Base-by-base conservation (phyloP, 2,797 vertebrate species). In the Taeniopygia guttata region DNA sequence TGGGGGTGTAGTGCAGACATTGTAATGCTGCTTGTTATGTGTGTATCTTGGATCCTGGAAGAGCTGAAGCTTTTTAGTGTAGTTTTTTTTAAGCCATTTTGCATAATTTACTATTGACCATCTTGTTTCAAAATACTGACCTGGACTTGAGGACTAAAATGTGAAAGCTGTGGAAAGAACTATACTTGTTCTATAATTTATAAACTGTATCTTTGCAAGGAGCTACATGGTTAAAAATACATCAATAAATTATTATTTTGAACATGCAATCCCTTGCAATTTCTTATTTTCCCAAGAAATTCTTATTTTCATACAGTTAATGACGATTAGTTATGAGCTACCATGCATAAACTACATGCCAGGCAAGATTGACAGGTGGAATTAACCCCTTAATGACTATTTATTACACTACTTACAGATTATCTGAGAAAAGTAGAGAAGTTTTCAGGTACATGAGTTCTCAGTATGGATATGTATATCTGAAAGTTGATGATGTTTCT, bases 221-320 rank as follows among this genome's bases (percentile, higher is more conserved):
- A 96, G 55, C 84, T 82, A 95, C 72, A 36, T 89, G 30, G 68
- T 82, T 93, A 46, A 95, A 84, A 91, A 58, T 46, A 63, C 68
- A 85, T 93, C 58, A 95, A 93, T 94, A 96, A 96, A 95, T 85
- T 63, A 79, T 92, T 32, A 88, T 95, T 94, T 95, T 88, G 72
- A 96, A 94, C 80, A 66, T 66, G 66, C 68, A 70, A 45, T 94
- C 68, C 83, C 88, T 95, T 96, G 85, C 74, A 91, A 60, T 96
- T 96, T 82, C 83, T 96, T 96, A 84, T 79, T 95, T 93, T 94
- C 42, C 63, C 16, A 69, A 86, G 16, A 87, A 93, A 52, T 87
- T 17, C 22, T 63, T 77, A 54, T 49, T 95, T 76, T 76, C 42
- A 3, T 73, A 21, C 14, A 59, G 29, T 34, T 49, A 40, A 56